phyloP scores from a whole-genome alignment of 2,113 vertebrate genomes.

The Mus pahari region DNA sequence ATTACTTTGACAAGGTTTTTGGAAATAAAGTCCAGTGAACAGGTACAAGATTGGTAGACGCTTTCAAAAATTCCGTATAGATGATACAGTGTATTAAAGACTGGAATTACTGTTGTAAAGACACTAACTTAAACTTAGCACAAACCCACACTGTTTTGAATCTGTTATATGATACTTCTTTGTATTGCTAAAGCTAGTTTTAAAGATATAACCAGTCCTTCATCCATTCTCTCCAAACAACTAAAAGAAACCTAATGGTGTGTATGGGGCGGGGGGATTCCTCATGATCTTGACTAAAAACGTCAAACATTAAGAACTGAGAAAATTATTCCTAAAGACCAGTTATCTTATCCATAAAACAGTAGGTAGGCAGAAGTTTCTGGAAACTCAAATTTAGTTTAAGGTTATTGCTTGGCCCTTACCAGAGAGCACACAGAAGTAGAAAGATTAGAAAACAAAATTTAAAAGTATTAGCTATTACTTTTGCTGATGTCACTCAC shows the following conservation, averaged over 20 bases:
- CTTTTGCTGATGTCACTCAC: constrained; percentile 1
- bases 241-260: neutral
- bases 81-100: constrained; percentile 18
- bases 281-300: constrained; percentile 27
- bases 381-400: constrained; percentile 51
- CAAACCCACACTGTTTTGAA: neutral
- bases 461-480: neutral
- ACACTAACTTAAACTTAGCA: constrained; percentile 33
- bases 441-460: constrained; percentile 5
- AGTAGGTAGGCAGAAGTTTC: constrained; percentile 26
- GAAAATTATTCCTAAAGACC: constrained; percentile 32
- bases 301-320: constrained; percentile 32
- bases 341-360: constrained; percentile 1
- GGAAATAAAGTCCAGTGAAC: constrained; percentile 26
- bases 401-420: constrained; percentile 28
- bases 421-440: neutral
- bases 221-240: neutral
- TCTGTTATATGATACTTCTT: neutral
- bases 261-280: neutral
- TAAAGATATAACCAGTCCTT: neutral
- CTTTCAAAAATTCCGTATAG: constrained; percentile 36
- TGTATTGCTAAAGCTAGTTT: constrained; percentile 9
- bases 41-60: neutral
- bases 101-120: constrained; percentile 27
- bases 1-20: constrained; percentile 51